These are phyloP conservation scores for Embidobia sp. DNA, from an alignment of 2,888 invertebrate genomes.

Conservation along the genomic window DNA sequence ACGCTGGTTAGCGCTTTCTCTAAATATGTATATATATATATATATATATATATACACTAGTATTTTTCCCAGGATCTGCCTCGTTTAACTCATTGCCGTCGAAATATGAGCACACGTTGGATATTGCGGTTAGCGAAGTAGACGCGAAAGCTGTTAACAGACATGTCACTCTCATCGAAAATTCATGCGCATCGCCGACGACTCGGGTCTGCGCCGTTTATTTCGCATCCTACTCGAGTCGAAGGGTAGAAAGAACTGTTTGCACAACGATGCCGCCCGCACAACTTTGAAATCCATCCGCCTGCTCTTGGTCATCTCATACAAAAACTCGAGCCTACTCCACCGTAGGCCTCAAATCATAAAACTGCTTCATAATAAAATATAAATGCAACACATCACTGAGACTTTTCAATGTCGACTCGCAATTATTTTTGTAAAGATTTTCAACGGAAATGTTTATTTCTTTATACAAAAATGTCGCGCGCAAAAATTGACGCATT, in stretches of 20 bases:
- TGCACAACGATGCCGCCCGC: conserved; percentile 36
- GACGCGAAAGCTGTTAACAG: conserved; percentile 56
- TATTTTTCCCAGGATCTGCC: conserved; percentile 20
- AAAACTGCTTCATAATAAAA: too few relatives aligned
- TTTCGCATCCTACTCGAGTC: conserved; percentile 37
- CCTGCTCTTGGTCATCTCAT: conserved; percentile 18
- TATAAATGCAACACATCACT: too few relatives aligned
- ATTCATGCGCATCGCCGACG: conserved; percentile 48
- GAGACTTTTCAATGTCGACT: background rate
- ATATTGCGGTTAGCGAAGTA: conserved; percentile 28
- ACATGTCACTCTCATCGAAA: conserved; percentile 52
- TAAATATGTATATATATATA: too few relatives aligned
- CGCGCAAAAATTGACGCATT: too few relatives aligned
- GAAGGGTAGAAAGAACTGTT: conserved; percentile 50
- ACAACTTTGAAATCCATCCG: conserved; percentile 11
- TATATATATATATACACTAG: background rate
- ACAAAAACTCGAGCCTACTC: background rate
- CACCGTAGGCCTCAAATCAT: too few relatives aligned
- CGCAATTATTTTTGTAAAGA: background rate
- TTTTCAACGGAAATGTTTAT: too few relatives aligned
- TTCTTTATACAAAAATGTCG: too few relatives aligned
- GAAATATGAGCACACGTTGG: conserved; percentile 29
- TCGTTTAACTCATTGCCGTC: conserved; percentile 24
- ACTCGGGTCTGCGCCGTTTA: conserved; percentile 30
- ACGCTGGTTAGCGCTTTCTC: background rate